These are phyloP conservation scores for Ptychobarbus kaznakovi DNA, from an alignment of 2,797 vertebrate genomes.

Conservation along the genomic window DNA sequence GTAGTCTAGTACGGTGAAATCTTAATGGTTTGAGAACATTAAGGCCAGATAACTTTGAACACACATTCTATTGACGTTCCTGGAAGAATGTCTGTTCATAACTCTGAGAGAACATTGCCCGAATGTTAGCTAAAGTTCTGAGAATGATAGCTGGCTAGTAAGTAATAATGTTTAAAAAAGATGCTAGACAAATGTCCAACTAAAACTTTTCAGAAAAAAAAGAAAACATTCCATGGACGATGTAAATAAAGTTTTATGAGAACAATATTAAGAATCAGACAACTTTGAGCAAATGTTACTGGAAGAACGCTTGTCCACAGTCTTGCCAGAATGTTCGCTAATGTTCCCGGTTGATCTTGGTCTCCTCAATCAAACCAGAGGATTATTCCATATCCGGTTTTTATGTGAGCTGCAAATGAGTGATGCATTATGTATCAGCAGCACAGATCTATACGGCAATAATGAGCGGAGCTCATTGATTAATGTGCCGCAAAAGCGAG, in stretches of 20 bases:
- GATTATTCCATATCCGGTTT: constrained; percentile 42
- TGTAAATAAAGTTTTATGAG: not conserved
- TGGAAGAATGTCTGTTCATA: too few relatives aligned
- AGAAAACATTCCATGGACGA: not conserved
- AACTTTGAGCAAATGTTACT: not conserved
- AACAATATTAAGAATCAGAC: not conserved
- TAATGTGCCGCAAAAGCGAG: constrained; percentile 71
- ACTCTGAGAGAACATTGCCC: too few relatives aligned
- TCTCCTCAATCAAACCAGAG: not conserved
- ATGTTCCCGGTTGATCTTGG: not conserved
- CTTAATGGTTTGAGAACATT: too few relatives aligned
- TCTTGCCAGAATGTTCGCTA: not conserved
- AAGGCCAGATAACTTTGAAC: too few relatives aligned
- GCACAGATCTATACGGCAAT: constrained; percentile 70
- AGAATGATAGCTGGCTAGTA: too few relatives aligned
- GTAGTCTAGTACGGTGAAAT: not conserved
- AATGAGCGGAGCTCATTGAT: constrained; percentile 77
- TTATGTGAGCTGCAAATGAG: constrained; percentile 35
- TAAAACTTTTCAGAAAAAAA: not conserved
- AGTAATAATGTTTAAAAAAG: too few relatives aligned
- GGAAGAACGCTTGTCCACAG: not conserved
- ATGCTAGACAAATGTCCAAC: not conserved
- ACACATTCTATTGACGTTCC: too few relatives aligned
- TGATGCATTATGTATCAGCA: constrained; percentile 62
- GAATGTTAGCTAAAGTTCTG: too few relatives aligned